These are phyloP conservation scores for Entomobrya proxima DNA, from an alignment of 2,888 invertebrate species.

Conservation along the genomic window DNA sequence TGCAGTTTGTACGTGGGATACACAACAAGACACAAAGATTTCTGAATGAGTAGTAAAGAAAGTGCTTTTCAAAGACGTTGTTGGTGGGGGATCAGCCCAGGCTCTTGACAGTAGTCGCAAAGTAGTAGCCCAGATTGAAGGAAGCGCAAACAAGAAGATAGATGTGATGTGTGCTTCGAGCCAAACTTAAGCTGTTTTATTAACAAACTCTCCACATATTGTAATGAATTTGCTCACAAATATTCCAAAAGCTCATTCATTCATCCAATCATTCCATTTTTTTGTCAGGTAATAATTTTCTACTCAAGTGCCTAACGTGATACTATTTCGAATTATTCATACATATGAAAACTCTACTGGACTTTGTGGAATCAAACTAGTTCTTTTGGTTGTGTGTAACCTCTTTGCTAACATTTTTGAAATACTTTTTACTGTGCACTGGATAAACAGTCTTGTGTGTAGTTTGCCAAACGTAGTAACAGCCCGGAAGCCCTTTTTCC, in stretches of 20 bases:
- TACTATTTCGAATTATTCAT: not conserved
- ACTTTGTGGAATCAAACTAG: too few relatives aligned
- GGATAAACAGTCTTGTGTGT: too few relatives aligned
- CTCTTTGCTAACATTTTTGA: too few relatives aligned
- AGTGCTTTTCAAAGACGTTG: not conserved
- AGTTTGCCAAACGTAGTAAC: too few relatives aligned
- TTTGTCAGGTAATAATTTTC: not conserved
- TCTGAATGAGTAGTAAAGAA: not conserved
- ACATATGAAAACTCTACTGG: too few relatives aligned
- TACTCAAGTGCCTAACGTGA: conserved; percentile 16
- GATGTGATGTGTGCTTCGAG: not conserved
- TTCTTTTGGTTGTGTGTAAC: too few relatives aligned
- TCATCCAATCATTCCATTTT: conserved; percentile 10
- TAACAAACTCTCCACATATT: not conserved
- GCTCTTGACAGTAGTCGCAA: conserved; percentile 16
- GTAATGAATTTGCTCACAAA: conserved; percentile 9
- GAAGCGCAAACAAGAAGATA: not conserved
- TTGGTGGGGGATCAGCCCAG: conserved; percentile 9
- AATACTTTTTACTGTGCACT: too few relatives aligned
- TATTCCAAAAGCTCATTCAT: not conserved
- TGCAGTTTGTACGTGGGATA: conserved; percentile 1
- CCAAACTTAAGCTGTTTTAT: not conserved
- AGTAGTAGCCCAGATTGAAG: not conserved
- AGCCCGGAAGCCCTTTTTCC: too few relatives aligned
- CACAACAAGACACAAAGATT: not conserved